Conservation (phyloP, 2,797 vertebrate genomes). For the Xenentodon cancila region DNA sequence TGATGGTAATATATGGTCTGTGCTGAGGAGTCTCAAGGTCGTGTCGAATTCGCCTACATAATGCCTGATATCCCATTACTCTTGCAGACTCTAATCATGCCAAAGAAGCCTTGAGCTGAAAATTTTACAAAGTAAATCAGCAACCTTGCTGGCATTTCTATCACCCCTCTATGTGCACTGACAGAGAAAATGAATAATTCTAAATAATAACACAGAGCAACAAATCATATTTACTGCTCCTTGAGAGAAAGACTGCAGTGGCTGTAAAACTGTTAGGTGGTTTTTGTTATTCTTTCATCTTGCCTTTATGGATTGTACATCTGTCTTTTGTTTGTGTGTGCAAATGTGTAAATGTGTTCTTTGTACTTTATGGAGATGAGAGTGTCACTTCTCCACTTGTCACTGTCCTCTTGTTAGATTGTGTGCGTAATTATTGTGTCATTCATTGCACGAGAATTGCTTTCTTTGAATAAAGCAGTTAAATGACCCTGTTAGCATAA, state of each 20-base stretch:
- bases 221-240: slow-evolving; percentile 94
- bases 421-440: slow-evolving; percentile 79
- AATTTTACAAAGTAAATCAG: slow-evolving; percentile 99
- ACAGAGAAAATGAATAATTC: slow-evolving; percentile 96
- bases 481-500: slow-evolving; percentile 82
- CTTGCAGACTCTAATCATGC: slow-evolving; percentile 91
- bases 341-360: slow-evolving; percentile 48
- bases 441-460: slow-evolving; percentile 71
- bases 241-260: slow-evolving; percentile 62
- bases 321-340: slow-evolving; percentile 39
- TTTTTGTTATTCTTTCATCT: slow-evolving; percentile 76
- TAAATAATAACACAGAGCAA: slow-evolving; percentile 94
- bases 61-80: slow-evolving; percentile 94
- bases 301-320: slow-evolving; percentile 56
- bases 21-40: slow-evolving; percentile 93
- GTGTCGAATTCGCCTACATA: slow-evolving; percentile 93
- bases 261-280: slow-evolving; percentile 79
- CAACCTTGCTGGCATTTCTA: slow-evolving; percentile 97
- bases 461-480: slow-evolving; percentile 78
- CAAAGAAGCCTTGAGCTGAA: slow-evolving; percentile 97
- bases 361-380: slow-evolving; percentile 75
- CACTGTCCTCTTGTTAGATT: slow-evolving; percentile 73
- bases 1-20: slow-evolving; percentile 90
- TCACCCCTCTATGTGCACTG: slow-evolving; percentile 95
- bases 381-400: slow-evolving; percentile 70